phyloP scores from a whole-genome alignment of 2,113 vertebrate genomes.

The Macquaria australasica region DNA sequence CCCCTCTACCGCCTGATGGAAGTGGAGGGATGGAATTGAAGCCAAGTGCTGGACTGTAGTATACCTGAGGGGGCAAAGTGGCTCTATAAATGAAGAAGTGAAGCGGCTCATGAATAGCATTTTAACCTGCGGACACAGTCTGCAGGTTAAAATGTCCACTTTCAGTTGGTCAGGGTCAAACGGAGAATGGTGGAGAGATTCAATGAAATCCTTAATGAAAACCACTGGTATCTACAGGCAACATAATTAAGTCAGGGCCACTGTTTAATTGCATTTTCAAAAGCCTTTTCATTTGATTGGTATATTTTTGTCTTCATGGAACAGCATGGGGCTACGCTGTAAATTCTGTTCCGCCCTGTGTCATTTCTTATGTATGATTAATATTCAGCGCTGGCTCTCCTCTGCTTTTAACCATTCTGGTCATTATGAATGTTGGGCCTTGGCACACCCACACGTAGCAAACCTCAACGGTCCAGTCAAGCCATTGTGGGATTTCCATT shows the following conservation, averaged over 20 bases:
- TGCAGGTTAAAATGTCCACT: constrained; percentile 64
- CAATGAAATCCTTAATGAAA: constrained; percentile 76
- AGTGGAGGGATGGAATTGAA: constrained; percentile 61
- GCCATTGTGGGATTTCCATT: constrained; percentile 60
- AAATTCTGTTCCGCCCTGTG: constrained; percentile 51
- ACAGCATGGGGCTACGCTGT: constrained; percentile 32
- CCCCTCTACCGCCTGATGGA: constrained; percentile 48
- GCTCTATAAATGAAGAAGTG: constrained; percentile 68
- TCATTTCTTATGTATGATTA: constrained; percentile 71
- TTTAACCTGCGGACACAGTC: constrained; percentile 61
- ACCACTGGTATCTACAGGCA: constrained; percentile 71
- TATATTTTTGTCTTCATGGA: constrained; percentile 62
- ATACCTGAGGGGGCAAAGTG: constrained; percentile 64
- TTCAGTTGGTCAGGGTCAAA: constrained; percentile 68
- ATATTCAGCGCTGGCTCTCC: constrained; percentile 61
- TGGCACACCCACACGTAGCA: constrained; percentile 63
- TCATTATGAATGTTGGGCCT: constrained; percentile 73
- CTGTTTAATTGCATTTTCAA: constrained; percentile 78
- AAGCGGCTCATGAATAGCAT: constrained; percentile 68
- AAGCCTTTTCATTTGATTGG: constrained; percentile 72
- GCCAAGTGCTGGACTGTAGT: constrained; percentile 51
- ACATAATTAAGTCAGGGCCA: constrained; percentile 73
- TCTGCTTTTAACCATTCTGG: constrained; percentile 71
- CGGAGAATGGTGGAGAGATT: constrained; percentile 63
- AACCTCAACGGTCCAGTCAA: constrained; percentile 51